These are phyloP conservation scores for Dendrolimus pini DNA, from an alignment of 2,888 invertebrate genomes.

Conservation along the genomic window DNA sequence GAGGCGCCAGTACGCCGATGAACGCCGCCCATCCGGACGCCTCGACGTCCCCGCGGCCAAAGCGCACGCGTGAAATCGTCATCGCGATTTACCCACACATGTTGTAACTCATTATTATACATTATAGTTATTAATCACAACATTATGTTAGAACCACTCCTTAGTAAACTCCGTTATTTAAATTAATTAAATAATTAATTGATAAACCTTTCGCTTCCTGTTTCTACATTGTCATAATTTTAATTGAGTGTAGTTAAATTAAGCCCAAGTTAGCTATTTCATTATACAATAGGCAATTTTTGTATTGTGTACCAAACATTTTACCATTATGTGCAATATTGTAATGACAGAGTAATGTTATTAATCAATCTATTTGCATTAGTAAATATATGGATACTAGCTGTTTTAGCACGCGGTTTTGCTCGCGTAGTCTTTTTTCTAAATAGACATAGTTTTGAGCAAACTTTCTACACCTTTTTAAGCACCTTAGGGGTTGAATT, in stretches of 20 bases:
- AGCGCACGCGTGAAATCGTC: slow-evolving; percentile 24
- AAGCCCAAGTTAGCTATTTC: background rate
- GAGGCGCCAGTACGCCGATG: slow-evolving; percentile 63
- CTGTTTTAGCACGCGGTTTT: no score
- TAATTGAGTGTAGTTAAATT: background rate
- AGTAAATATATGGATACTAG: no score
- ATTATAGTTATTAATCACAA: background rate
- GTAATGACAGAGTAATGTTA: no score
- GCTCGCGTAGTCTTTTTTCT: no score
- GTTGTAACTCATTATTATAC: background rate
- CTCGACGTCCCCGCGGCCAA: slow-evolving; percentile 17
- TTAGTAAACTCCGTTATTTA: background rate
- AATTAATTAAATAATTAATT: background rate
- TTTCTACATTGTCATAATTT: background rate
- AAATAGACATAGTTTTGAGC: no score
- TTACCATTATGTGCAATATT: no score
- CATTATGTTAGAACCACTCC: background rate
- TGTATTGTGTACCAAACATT: no score
- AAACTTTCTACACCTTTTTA: no score
- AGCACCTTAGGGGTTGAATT: no score
- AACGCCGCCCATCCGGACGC: slow-evolving; percentile 41
- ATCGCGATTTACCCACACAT: slow-evolving; percentile 12
- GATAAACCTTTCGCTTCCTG: background rate
- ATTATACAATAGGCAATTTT: no score
- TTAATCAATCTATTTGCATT: no score